Evolutionary conservation across 1,140 invertebrate species (phyloP), one percentile per base, ranked within the genome.

Genomic region (Tetranychus cinnabarinus): DNA sequence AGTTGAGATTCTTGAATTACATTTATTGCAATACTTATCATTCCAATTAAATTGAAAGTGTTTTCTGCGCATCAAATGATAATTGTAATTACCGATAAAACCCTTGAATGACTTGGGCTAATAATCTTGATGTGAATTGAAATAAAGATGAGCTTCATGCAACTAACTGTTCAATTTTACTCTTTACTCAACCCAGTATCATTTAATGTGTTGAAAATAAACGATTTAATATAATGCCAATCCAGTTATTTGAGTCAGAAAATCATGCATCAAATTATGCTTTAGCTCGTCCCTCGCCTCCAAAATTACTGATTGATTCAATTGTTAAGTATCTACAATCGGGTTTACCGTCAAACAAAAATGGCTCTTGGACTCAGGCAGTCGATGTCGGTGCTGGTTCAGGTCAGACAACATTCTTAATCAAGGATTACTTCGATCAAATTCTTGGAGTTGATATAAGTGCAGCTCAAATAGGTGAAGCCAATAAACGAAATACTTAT

Each of bases 321-420:
- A 36, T 35, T 36, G 10, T 56, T 7, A 36, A 2, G 7, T 36
- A 36, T 36, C 37, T 56, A 35, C 12, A 56, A n/a, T 3, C 15
- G 23, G 33, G 37, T 2, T 37, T 56, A 13, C 15, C 5, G 2
- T 10, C 33, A 37, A 10, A 56, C 10, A n/a, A 31, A 6, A 56
- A 56, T 23, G 37, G 55, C 23, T 8, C 12, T 23, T 60, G 59
- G 59, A 13, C 34, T 15, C 33, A 54, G 36, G 66, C 68, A 47
- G 56, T 72, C 1, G 76, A 77, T 67, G 68, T 77, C 8, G 76
- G 75, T 0, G 76, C 75, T 68, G 74, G 74, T 8, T 70, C 71
- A n/a, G 76, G 76, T 15, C 75, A 76, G 65, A 75, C 73, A 59
- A 77, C 74, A 6, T 42, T 66, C 33, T 62, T 69, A 2, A 63